Conservation (phyloP, 2,113 vertebrate genomes). For the Varanus komodoensis region DNA sequence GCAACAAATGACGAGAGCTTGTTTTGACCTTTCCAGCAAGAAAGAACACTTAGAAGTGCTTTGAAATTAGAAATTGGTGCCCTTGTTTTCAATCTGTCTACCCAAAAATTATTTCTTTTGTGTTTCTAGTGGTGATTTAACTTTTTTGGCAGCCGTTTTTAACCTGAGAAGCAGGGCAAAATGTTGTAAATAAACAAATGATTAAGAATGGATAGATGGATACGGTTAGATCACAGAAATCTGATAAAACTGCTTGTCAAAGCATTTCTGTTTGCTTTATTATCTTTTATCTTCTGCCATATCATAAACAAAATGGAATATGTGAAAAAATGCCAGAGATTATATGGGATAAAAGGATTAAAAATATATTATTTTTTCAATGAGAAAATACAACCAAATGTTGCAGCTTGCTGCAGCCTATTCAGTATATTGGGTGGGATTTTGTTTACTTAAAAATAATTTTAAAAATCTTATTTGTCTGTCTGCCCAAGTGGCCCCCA, state of each 20-base stretch:
- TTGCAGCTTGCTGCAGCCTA: conserved; percentile 58
- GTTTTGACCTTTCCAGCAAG: too few relatives aligned
- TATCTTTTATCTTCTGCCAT: neutral
- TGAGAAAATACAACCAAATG: conserved; percentile 62
- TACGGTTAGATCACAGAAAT: conserved; percentile 66
- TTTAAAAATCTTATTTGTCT: neutral
- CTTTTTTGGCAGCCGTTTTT: too few relatives aligned
- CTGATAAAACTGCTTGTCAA: conserved; percentile 44
- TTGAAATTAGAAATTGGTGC: too few relatives aligned
- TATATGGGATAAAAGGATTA: conserved; percentile 43
- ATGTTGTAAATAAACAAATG: too few relatives aligned
- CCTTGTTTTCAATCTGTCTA: too few relatives aligned
- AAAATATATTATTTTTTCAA: conserved; percentile 57
- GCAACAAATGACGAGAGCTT: too few relatives aligned
- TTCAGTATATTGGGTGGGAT: conserved; percentile 40
- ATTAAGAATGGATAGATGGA: conserved; percentile 52
- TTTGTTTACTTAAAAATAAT: neutral
- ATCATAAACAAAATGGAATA: conserved; percentile 38
- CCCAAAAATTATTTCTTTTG: too few relatives aligned
- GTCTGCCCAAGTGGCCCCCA: neutral
- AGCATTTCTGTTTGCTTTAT: conserved; percentile 19
- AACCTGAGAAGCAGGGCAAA: too few relatives aligned
- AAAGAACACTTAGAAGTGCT: too few relatives aligned
- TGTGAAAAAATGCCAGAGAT: conserved; percentile 14
- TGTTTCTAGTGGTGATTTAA: too few relatives aligned